Evolutionary conservation across 2,888 invertebrate species (phyloP), one percentile per base, ranked within the genome.

Genomic region (Encarsia formosa): DNA sequence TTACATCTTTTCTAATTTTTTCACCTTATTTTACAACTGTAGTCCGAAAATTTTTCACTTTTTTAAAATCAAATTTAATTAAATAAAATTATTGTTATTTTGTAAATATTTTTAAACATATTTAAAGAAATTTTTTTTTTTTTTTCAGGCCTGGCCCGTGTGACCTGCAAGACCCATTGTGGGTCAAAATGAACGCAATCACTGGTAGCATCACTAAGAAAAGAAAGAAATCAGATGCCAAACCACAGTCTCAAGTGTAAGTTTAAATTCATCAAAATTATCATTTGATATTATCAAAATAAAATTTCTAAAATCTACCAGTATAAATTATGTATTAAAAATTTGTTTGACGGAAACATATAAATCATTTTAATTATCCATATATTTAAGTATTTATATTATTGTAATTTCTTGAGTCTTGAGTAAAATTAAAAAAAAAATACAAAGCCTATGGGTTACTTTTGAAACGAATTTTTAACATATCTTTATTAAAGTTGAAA

Each of bases 101-200:
- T 26, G 26, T 26, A 26, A 8, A 26, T 26, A 26, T 8, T 8
- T 11, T 8, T 26, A 26, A 11, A 11, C 11, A 11, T 11, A 26
- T 26, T 26, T 26, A 26, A 4, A 43, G 15, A 26, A 11, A 54
- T 46, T 59, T 57, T 63, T 49, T 63, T 63, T 59, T 61, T 61
- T 68, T 59, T 86, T 85, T 63, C 81, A 91, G 91, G 87, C 85
- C 88, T 82, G 87, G 88, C 83, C 88, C 89, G 82, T 87, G 88
- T 87, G 89, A 90, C 80, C 83, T 88, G 81, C 87, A 85, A 80
- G 86, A 86, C 83, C 86, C 87, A 79, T 81, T 83, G 81, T 85
- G 87, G 86, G 83, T 84, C 85, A 85, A 88, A 85, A 88, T 88
- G 87, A 88, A 85, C 82, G 83, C 84, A 80, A 83, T 81, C 77